Evolutionary conservation across 1,140 invertebrate species (phyloP).

Genomic region (Meloidogyne chitwoodi): DNA sequence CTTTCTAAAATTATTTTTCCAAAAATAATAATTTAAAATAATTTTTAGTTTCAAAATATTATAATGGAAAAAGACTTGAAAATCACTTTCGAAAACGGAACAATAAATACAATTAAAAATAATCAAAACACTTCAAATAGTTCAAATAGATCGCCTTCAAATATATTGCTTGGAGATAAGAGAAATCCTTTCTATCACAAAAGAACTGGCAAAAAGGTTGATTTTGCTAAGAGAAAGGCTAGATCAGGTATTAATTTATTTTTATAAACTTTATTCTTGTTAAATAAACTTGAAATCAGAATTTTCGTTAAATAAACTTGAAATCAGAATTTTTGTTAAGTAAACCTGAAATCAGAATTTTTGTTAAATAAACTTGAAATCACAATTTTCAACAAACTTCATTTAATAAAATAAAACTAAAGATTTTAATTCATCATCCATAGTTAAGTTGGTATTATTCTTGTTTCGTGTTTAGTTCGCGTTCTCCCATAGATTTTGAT

Average conservation of each 20-base stretch:
- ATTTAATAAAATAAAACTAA: too few species aligned
- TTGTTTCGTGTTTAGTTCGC: too few species aligned
- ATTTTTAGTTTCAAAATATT: too few species aligned
- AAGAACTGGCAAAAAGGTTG: conserved; percentile 20
- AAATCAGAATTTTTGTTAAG: background rate
- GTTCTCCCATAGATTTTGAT: too few species aligned
- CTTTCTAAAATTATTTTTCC: too few species aligned
- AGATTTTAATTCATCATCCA: too few species aligned
- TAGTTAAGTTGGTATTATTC: too few species aligned
- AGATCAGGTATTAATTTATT: conserved; percentile 20
- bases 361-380: too few species aligned
- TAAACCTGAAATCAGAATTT: too few species aligned
- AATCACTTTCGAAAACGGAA: background rate
- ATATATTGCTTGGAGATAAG: background rate
- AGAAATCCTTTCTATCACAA: conserved; percentile 14
- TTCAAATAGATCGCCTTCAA: background rate
- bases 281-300: background rate
- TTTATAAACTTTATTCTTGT: background rate
- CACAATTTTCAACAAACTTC: too few species aligned
- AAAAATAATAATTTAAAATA: too few species aligned
- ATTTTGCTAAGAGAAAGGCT: conserved; percentile 21
- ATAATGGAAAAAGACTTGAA: background rate
- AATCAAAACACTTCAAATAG: background rate
- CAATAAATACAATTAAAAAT: background rate
- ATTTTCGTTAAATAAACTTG: background rate